Evolutionary conservation across 2,888 invertebrate genomes (phyloP).

Genomic region (Acrocyrtus sp.): DNA sequence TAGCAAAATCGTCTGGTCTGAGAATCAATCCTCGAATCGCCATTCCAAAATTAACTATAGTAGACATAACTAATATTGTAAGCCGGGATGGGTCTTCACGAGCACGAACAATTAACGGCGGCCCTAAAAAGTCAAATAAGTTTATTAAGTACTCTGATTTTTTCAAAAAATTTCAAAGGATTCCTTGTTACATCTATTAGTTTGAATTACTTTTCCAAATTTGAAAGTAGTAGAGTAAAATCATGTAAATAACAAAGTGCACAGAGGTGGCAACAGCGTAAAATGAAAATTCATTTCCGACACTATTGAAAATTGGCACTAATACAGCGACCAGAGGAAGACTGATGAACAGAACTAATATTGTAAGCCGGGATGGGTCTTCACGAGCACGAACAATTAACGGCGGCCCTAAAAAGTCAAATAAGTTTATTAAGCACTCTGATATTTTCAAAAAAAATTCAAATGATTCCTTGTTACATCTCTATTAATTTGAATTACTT

Average conservation of each 20-base stretch:
- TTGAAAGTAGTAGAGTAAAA: slow-evolving; percentile 76
- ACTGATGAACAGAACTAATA: slow-evolving; percentile 66
- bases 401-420: neutral
- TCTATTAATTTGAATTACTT: slow-evolving; percentile 77
- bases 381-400: neutral
- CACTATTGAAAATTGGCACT: slow-evolving; percentile 67
- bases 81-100: neutral
- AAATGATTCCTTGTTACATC: neutral
- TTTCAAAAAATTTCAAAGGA: slow-evolving; percentile 9
- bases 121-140: neutral
- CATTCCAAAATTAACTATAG: neutral
- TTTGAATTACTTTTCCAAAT: slow-evolving; percentile 79
- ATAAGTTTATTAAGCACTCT: neutral
- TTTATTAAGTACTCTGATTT: neutral
- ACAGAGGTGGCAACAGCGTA: slow-evolving; percentile 71
- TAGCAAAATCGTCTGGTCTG: neutral
- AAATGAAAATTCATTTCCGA: neutral
- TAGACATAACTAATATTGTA: neutral
- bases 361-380: neutral
- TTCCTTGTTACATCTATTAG: slow-evolving; percentile 67
- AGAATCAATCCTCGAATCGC: neutral
- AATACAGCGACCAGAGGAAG: slow-evolving; percentile 73
- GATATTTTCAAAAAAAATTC: slow-evolving; percentile 8
- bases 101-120: neutral
- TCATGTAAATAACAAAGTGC: slow-evolving; percentile 76